Base-by-base conservation (phyloP, 1,140 invertebrate genomes). In the Drosophila neocordata region DNA sequence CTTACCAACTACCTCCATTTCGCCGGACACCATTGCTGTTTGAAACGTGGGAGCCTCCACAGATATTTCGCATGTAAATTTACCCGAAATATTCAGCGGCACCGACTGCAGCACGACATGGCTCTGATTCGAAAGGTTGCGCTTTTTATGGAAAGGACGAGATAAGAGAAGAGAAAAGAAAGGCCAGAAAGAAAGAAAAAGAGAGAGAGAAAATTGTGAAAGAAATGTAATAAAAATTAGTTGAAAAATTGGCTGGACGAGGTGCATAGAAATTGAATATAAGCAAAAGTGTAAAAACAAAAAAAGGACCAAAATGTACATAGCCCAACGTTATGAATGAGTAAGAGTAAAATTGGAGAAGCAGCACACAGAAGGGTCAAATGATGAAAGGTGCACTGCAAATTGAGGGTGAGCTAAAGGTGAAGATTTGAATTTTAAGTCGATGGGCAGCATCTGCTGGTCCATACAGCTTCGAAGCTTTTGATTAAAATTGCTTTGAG, bases 41-140 rank as follows among this genome's bases (percentile, higher is more conserved):
- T 96, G 95, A 91, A 97, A 97, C 44, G 95, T 96, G 1, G 96
- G 96, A 11, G 95, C 95, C 91, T 97, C 96, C 1, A 95, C 95
- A 1, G 96, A 96, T 65, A 97, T 95, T 92, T 97, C 96, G 91
- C 96, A 97, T 69, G 94, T 95, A 91, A 95, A 97, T 61, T 92
- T 92, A 0, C 95, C 96, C 57, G 94, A 94, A 34, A 95, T 94
- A 59, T 93, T 93, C 68, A 93, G 90, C 74, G 93, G 92, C 38
- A 95, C 93, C 66, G 93, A 91, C 71, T 92, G 92, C 55, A 95
- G 91, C 34, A 93, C 93, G 61, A 95, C 93, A 78, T 94, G 93
- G 62, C 94, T 95, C 74, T 93, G 93, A 87, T 94, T 94, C 77
- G 94, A 95, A 64, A 93, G 91, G 66, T 92, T 92, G 83, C 92